phyloP scores from a whole-genome alignment of 2,113 vertebrate genomes.

The Colius striatus region DNA sequence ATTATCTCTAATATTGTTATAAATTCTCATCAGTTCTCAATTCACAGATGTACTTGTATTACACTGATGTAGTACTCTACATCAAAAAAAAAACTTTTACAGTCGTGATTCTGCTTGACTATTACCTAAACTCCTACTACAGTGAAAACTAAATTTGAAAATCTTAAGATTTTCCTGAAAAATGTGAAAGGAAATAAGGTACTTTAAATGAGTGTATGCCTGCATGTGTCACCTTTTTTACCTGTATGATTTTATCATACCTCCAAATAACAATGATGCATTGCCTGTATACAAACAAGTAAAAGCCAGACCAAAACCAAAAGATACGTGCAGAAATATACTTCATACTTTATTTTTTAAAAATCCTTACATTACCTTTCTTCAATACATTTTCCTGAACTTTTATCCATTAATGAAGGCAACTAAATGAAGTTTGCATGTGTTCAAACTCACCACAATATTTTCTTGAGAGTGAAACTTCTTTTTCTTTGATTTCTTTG shows the following conservation, averaged over 20 bases:
- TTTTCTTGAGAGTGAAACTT: slow-evolving; percentile 77
- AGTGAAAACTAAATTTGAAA: not conserved
- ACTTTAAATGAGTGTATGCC: not conserved
- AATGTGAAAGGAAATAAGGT: not conserved
- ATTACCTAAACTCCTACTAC: not conserved
- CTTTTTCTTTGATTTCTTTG: slow-evolving; percentile 78
- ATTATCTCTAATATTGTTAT: not conserved
- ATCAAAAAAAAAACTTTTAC: not conserved
- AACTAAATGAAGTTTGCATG: not conserved
- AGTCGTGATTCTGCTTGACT: not conserved
- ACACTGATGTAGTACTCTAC: not conserved
- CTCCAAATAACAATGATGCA: not conserved
- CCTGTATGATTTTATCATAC: not conserved
- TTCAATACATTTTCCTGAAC: not conserved
- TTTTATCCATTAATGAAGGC: not conserved
- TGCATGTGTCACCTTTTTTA: not conserved
- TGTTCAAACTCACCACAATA: slow-evolving; percentile 80
- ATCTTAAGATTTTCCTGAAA: not conserved
- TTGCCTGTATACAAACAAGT: not conserved
- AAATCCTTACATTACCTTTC: not conserved
- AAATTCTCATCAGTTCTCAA: not conserved
- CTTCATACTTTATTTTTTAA: not conserved
- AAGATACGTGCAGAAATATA: not conserved
- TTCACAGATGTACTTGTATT: not conserved
- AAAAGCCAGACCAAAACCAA: not conserved